Evolutionary conservation across 2,113 vertebrate genomes (phyloP).

Genomic region (Oplegnathus fasciatus): DNA sequence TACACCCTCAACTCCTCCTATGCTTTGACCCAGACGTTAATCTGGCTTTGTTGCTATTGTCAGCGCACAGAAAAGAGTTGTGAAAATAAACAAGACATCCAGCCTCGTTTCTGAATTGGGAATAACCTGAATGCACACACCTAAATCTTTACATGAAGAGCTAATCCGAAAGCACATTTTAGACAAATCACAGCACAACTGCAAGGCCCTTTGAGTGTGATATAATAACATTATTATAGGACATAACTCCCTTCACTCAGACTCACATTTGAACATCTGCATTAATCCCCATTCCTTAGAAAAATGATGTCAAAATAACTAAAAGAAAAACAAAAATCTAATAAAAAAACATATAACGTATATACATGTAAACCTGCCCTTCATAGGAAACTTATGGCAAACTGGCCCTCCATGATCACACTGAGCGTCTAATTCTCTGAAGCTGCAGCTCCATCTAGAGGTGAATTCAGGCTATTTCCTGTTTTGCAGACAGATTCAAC

Average conservation of each 20-base stretch:
- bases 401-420: not conserved
- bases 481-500: conserved; percentile 38
- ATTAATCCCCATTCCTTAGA: not conserved
- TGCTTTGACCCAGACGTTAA: not conserved
- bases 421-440: not conserved
- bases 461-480: not conserved
- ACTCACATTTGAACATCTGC: not conserved
- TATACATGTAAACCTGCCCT: not conserved
- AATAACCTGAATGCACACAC: conserved; percentile 20
- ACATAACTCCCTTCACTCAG: not conserved
- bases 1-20: not conserved
- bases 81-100: conserved; percentile 15
- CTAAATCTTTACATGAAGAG: conserved; percentile 21
- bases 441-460: conserved; percentile 57
- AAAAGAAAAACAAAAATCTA: not conserved
- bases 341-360: too few species aligned
- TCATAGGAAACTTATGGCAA: not conserved
- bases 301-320: accelerated
- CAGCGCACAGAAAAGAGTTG: not conserved
- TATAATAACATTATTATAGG: too few species aligned
- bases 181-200: conserved; percentile 13
- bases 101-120: not conserved
- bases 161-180: conserved; percentile 1
- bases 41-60: conserved; percentile 25
- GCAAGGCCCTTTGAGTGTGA: too few species aligned